A percentile compares a stretch with the other conserved stretches of the same genome.
These are phyloP conservation scores for Poeciliopsis gracilis DNA, from an alignment of 2,797 vertebrate genomes.

Conservation along the genomic window DNA sequence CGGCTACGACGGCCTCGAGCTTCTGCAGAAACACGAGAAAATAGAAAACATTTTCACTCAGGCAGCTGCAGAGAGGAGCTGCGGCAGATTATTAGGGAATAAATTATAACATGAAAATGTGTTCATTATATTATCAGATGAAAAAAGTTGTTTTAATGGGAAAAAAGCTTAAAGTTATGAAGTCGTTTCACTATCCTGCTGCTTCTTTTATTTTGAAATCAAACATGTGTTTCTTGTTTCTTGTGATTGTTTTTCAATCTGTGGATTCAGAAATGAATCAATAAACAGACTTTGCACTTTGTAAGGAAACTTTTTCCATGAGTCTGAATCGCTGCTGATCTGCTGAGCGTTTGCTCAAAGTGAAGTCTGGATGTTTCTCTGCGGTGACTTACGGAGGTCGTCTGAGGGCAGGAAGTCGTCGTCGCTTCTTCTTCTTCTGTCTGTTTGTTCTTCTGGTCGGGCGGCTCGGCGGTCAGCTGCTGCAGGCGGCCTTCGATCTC, in stretches of 20 bases:
- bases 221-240: background rate
- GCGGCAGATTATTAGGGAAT: background rate
- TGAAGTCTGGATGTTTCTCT: background rate
- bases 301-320: background rate
- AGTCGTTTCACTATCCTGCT: too few species aligned
- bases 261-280: background rate
- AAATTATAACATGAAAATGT: background rate
- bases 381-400: constrained; percentile 56
- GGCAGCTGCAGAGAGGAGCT: background rate
- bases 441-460: constrained; percentile 46
- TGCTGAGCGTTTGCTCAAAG: background rate
- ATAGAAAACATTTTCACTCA: background rate
- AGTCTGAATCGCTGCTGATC: background rate
- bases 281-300: background rate
- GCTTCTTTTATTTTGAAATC: background rate
- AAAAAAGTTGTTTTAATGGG: background rate
- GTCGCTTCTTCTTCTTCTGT: constrained; percentile 31
- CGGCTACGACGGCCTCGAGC: constrained; percentile 54
- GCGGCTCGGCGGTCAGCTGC: constrained; percentile 57
- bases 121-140: background rate
- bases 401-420: constrained; percentile 38
- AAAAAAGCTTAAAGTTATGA: background rate
- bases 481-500: constrained; percentile 55
- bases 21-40: constrained; percentile 11
- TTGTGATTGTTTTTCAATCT: background rate